Evolutionary conservation across 1,140 invertebrate genomes (phyloP), one percentile per base, ranked within the genome.

Genomic region (Gonatopus flavifemur): DNA sequence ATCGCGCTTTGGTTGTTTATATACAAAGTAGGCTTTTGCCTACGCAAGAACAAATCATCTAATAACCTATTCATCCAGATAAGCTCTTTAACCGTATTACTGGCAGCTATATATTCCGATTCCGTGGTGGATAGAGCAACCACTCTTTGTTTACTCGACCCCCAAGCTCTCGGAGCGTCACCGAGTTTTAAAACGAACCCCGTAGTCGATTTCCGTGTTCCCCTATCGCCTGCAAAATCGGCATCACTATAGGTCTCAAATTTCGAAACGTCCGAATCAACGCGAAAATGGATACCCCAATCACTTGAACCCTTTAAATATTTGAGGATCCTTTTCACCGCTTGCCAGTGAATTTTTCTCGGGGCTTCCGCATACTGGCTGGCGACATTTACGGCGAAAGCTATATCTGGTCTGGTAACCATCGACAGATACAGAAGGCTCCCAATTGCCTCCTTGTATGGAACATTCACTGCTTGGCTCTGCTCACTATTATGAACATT

Each of bases 291-390:
- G 7, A 67, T 30, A 8, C 55, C 58, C 8, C 39, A 40, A 33
- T 66, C 30, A 3, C 12, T 42, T 19, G 77, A 76, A 30, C 56
- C 63, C 42, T 71, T 65, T 5, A 80, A 50, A 52, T 79, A 78
- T 20, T 66, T 20, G 6, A 77, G 48, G 2, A 79, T 49, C 24
- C 65, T 50, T 38, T 76, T 73, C 2, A 57, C 66, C 15, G 60
- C 61, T 38, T 19, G 40, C 66, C 70, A 76, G 52, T 71, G 68
- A 9, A 10, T 21, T 57, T 42, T 37, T 25, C 43, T 48, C 20
- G 51, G 61, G 28, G n/a, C n/a, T 25, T 52, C 49, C 8, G 63
- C 60, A 55, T 59, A 74, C 45, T 65, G 56, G 31, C 61, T 64
- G 13, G 69, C 18, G 16, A 52, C 33, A 20, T 39, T 56, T 1